Evolutionary conservation across 2,797 vertebrate genomes (phyloP).

Genomic region (Phataginus tricuspis): DNA sequence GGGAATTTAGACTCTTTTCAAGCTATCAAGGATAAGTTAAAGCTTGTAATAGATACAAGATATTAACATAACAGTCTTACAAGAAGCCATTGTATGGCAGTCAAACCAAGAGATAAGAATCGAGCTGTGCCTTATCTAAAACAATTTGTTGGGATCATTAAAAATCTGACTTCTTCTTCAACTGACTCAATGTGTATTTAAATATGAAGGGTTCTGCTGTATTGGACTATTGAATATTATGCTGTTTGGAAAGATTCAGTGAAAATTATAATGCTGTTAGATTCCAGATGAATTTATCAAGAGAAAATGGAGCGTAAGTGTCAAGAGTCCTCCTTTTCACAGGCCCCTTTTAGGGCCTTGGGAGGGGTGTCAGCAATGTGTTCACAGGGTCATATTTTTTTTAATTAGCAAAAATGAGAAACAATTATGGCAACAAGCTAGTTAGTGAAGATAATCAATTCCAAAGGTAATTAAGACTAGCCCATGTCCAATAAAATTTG

Average conservation of each 20-base stretch:
- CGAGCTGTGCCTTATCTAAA: constrained; percentile 33
- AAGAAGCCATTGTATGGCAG: constrained; percentile 47
- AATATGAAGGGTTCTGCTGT: constrained; percentile 1
- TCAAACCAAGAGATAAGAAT: constrained; percentile 63
- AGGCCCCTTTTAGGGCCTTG: not conserved
- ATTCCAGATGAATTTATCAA: not conserved
- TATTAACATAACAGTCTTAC: constrained; percentile 46
- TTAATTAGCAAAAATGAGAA: constrained; percentile 57
- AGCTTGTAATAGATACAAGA: constrained; percentile 49
- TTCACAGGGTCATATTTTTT: not conserved
- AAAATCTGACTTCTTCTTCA: constrained; percentile 26
- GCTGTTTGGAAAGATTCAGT: not conserved
- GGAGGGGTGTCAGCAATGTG: not conserved
- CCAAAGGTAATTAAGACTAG: constrained; percentile 46
- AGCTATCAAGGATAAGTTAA: constrained; percentile 59
- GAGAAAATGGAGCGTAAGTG: not conserved
- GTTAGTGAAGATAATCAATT: not conserved
- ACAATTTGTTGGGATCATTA: not conserved
- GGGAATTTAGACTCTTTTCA: constrained; percentile 53
- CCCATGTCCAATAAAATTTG: not conserved
- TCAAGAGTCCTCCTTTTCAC: not conserved
- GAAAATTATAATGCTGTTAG: not conserved
- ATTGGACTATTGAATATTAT: not conserved
- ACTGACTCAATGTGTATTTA: not conserved
- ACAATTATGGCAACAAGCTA: constrained; percentile 11